A percentile compares a stretch with the other conserved stretches of the same genome.
phyloP scores from a whole-genome alignment of 2,113 vertebrate genomes.

The Sula dactylatra region DNA sequence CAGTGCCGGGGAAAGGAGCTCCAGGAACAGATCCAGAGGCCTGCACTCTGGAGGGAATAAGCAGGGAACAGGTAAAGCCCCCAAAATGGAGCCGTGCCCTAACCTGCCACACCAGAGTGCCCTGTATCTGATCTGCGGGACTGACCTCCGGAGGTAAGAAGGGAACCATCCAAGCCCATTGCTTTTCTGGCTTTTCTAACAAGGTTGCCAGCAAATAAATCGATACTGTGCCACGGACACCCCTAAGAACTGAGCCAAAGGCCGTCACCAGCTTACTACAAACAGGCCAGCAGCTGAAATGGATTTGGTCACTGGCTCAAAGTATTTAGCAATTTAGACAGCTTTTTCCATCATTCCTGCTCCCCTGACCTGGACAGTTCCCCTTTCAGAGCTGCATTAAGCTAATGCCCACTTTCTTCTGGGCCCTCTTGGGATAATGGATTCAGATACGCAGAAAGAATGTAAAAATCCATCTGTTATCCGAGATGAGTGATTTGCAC shows the following conservation, averaged over 20 bases:
- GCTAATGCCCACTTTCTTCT: constrained; percentile 54
- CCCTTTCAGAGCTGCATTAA: constrained; percentile 51
- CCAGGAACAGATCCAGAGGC: background rate
- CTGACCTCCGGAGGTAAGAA: background rate
- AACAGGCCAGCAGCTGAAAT: constrained; percentile 40
- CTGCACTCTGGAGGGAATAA: background rate
- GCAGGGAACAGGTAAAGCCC: background rate
- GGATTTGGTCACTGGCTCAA: constrained; percentile 37
- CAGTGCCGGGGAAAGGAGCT: background rate
- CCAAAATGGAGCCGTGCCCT: background rate
- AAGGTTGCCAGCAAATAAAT: background rate
- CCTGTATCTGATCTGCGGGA: background rate
- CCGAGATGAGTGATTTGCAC: constrained; percentile 12
- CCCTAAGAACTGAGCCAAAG: constrained; percentile 1
- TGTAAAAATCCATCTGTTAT: constrained; percentile 53
- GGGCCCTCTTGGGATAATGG: constrained; percentile 34
- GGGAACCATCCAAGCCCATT: background rate
- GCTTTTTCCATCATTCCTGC: background rate
- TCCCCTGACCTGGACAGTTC: constrained; percentile 18
- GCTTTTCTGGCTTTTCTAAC: background rate
- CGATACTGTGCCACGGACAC: background rate
- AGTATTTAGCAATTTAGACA: constrained; percentile 33
- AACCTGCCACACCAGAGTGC: background rate
- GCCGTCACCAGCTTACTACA: constrained; percentile 6
- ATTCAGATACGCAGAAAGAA: constrained; percentile 63